A percentile compares a stretch with the other conserved stretches of the same genome.
phyloP scores from a whole-genome alignment of 2,113 vertebrate genomes.

The Amia ocellicauda region DNA sequence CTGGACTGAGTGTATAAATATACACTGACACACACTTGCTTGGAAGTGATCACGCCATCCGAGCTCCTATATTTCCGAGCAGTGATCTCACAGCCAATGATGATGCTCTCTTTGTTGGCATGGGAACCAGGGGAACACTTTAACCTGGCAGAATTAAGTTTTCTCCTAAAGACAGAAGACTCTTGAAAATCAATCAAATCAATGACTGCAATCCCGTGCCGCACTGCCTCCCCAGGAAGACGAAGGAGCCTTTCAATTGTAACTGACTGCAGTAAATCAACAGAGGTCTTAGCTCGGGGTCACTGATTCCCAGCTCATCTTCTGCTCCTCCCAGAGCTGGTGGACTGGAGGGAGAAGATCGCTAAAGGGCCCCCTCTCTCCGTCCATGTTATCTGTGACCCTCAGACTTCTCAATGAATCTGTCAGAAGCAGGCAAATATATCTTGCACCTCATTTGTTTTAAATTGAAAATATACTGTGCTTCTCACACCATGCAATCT shows the following conservation, averaged over 20 bases:
- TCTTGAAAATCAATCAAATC: conserved; percentile 1
- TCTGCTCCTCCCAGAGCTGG: not conserved
- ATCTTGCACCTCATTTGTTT: too few species aligned
- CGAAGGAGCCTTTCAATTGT: not conserved
- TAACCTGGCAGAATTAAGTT: conserved; percentile 1
- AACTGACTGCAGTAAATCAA: not conserved
- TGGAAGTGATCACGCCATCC: too few species aligned
- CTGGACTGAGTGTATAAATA: too few species aligned
- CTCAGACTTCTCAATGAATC: too few species aligned
- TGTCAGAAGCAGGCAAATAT: too few species aligned
- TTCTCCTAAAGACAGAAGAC: not conserved
- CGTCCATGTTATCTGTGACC: too few species aligned
- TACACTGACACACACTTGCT: too few species aligned
- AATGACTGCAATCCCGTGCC: not conserved
- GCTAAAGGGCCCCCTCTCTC: not conserved
- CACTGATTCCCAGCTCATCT: not conserved
- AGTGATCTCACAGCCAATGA: too few species aligned
- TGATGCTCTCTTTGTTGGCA: not conserved
- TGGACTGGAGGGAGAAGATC: not conserved
- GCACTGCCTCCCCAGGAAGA: not conserved
- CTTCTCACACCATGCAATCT: too few species aligned
- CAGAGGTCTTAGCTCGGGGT: not conserved
- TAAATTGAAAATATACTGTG: too few species aligned
- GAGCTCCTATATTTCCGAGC: not conserved
- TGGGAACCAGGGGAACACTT: conserved; percentile 1